These are phyloP conservation scores for Scortum barcoo DNA, from an alignment of 2,113 vertebrate genomes.

Conservation along the genomic window DNA sequence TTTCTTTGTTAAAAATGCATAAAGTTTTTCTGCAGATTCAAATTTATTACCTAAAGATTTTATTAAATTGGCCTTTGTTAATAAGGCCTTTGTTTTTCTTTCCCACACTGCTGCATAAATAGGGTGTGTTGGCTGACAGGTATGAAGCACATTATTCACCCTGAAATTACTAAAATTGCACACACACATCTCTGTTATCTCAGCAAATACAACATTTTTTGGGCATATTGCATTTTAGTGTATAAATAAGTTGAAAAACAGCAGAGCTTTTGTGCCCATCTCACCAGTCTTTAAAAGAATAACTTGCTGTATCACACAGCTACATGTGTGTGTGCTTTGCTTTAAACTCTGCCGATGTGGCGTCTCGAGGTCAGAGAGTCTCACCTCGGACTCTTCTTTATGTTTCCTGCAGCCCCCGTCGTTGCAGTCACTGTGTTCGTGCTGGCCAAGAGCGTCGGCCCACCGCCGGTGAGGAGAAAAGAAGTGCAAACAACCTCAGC, in stretches of 20 bases:
- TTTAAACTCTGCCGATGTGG: background rate
- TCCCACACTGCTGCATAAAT: background rate
- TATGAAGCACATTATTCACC: background rate
- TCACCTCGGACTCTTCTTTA: background rate
- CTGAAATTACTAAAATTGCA: background rate
- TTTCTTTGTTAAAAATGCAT: background rate
- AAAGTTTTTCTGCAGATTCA: background rate
- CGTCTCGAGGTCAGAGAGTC: background rate
- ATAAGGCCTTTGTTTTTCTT: background rate
- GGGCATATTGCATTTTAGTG: background rate
- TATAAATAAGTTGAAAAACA: background rate
- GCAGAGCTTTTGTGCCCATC: background rate
- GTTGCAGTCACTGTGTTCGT: rapidly evolving
- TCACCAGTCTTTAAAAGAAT: background rate
- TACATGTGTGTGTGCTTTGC: background rate
- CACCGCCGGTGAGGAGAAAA: background rate
- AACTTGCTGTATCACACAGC: background rate
- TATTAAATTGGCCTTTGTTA: too few species aligned
- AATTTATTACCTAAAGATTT: too few species aligned
- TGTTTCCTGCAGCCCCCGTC: constrained; percentile 3
- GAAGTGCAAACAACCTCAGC: constrained; percentile 7
- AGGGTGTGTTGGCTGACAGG: background rate
- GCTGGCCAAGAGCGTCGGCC: background rate
- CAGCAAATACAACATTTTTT: background rate
- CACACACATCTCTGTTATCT: background rate